Evolutionary conservation across 1,140 invertebrate genomes (phyloP).

Genomic region (Drosophila arawakana): DNA sequence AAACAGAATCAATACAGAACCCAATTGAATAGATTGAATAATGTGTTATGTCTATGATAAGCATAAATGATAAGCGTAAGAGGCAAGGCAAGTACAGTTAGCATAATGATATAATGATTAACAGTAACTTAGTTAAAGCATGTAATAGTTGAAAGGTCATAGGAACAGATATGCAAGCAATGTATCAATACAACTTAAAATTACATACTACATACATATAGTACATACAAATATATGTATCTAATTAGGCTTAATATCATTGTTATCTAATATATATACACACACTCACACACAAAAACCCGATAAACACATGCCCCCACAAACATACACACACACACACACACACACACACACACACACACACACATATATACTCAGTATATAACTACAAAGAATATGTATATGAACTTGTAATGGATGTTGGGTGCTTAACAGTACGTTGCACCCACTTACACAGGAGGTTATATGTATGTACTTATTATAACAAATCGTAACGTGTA

Average conservation of each 20-base stretch:
- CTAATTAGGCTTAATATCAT: constrained; percentile 80
- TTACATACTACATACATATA: constrained; percentile 51
- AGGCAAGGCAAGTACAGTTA: constrained; percentile 68
- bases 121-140: constrained; percentile 77
- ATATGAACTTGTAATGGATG: constrained; percentile 70
- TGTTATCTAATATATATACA: constrained; percentile 80
- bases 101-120: constrained; percentile 69
- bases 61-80: constrained; percentile 39
- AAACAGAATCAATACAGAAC: background rate
- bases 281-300: constrained; percentile 45
- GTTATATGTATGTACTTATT: constrained; percentile 57
- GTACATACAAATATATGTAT: constrained; percentile 20
- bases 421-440: constrained; percentile 28
- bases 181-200: constrained; percentile 73
- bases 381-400: constrained; percentile 65
- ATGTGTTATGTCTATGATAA: constrained; percentile 75
- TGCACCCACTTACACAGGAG: constrained; percentile 48
- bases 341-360: constrained; percentile 39
- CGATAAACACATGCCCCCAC: constrained; percentile 30
- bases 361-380: constrained; percentile 45
- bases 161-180: constrained; percentile 45
- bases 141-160: constrained; percentile 71
- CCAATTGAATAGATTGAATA: constrained; percentile 43
- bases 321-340: too few species aligned
- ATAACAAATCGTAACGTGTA: constrained; percentile 78